Evolutionary conservation across 2,888 invertebrate species (phyloP), one percentile per base, ranked within the genome.

Genomic region (Hemicrepidius hirtus): DNA sequence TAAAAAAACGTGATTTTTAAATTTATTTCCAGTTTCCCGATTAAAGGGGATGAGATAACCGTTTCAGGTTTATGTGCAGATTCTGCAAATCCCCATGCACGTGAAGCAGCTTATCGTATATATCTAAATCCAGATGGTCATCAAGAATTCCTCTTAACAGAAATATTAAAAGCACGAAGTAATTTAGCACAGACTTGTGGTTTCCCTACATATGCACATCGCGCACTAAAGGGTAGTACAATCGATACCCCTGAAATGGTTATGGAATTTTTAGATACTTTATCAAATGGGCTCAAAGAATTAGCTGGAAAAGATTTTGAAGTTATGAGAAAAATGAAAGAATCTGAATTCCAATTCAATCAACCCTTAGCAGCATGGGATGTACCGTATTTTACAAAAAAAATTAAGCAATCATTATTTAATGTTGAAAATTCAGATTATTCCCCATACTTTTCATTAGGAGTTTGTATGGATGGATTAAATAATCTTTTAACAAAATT

Each of bases 381-480:
- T 85, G 93, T 95, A 0, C 93, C 96, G 0, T 97, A 95, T 84
- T 95, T 93, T 80, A 93, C 92, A 0, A 90, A 92, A 1, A 92
- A 92, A 82, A 92, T 94, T 0, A 95, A 94, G 84, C 90, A 90
- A 0, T 90, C 92, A 71, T 89, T 93, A 81, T 87, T 95, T 0
- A 90, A 93, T 72, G 91, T 92, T 0, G 91, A 91, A 10, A 90
- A 91, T 65, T 89, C 91, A 3, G 95, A 95, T 80, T 95, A 93
- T 81, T 90, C 93, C 46, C 95, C 94, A 1, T 97, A 94, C 85
- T 97, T 97, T 86, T 97, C 95, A 10, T 88, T 99, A 0, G 98
- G 98, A 0, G 92, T 94, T 6, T 98, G 98, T 81, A 98, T 99
- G 97, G 97, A 98, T 82, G 99, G 99, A 0, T 88, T 99, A n/a